Conservation (phyloP, 53 echinoderm and acorn worm species). For the Paracentrotus lividus region DNA sequence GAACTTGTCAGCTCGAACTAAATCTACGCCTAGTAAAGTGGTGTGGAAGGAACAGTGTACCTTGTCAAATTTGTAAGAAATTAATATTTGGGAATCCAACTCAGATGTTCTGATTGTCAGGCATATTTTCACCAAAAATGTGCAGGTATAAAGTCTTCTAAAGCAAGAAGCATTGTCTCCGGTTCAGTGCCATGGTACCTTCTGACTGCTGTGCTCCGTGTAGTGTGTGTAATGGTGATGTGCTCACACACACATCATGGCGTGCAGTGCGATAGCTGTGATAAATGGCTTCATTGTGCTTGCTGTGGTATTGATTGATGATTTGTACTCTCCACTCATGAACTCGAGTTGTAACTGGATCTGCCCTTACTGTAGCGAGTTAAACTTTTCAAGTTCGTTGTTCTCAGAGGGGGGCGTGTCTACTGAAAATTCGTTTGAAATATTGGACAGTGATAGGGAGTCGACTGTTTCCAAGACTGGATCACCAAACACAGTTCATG, state of each 20-base stretch:
- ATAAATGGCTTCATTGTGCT: slow-evolving; percentile 64
- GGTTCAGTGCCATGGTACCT: slow-evolving; percentile 49
- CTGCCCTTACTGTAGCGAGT: slow-evolving; percentile 46
- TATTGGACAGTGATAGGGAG: slow-evolving; percentile 39
- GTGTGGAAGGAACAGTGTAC: neutral
- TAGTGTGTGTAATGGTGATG: slow-evolving; percentile 67
- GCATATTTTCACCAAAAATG: slow-evolving; percentile 26
- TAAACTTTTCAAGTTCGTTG: slow-evolving; percentile 51
- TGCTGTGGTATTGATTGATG: slow-evolving; percentile 65
- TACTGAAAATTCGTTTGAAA: slow-evolving; percentile 17
- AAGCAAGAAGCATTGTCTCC: neutral
- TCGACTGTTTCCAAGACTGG: neutral
- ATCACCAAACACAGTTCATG: neutral
- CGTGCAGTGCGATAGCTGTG: slow-evolving; percentile 65
- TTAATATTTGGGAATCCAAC: too few species aligned
- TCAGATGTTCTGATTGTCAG: slow-evolving; percentile 1
- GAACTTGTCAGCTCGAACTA: neutral
- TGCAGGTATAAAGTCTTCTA: too few species aligned
- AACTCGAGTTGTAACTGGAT: slow-evolving; percentile 63
- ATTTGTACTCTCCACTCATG: slow-evolving; percentile 42
- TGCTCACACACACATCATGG: slow-evolving; percentile 59
- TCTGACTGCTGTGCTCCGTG: slow-evolving; percentile 65
- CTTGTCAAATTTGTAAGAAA: too few species aligned
- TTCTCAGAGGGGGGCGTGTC: slow-evolving; percentile 57
- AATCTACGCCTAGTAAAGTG: too few species aligned